Evolutionary conservation across 2,888 invertebrate species (phyloP), one percentile per base, ranked within the genome.

Genomic region (Drosophila demipolita): DNA sequence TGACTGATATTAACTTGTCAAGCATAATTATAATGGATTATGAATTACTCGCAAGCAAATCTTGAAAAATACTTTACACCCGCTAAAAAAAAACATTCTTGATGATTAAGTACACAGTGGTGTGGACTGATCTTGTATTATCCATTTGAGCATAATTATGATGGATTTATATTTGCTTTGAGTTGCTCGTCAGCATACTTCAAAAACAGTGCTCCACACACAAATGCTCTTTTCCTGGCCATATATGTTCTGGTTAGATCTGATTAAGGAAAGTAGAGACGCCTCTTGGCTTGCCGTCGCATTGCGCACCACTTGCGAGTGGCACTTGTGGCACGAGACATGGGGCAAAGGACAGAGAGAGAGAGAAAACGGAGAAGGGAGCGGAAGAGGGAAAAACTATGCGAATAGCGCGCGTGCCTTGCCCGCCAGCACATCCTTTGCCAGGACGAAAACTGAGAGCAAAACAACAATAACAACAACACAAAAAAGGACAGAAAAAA

Each of bases 281-380:
- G 74, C 73, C 80, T 79, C 63, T 69, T 73, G 67, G 83, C 63
- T 65, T 53, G 68, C 50, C 59, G 82, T 70, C 74, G 87, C 86
- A 85, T 59, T 70, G 82, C 87, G 59, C 35, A 36, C 20, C 50
- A 53, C 54, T 55, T 73, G 60, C 63, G 63, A 53, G 57, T 45
- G 55, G 50, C 67, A 66, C 33, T 50, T 78, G 83, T 87, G 83
- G 82, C 88, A 86, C 82, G 83, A 78, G 74, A 38, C 74, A 72
- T 62, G 49, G 42, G 59, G 60, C 62, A 68, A 15, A 20, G 15
- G 45, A 23, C 45, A 20, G 20, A 11, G 42, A 20, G n/a, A 42
- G 6, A 11, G 42, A 42, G 29, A 29, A 29, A 29, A 29, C 9
- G 12, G 7, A 12, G 12, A 12, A 20, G 20, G 12, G 26, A 26